Percentiles rank a stretch among this genome's conserved stretches.
Evolutionary conservation across 1,140 invertebrate genomes (phyloP).

Genomic region (Eueides isabella): DNA sequence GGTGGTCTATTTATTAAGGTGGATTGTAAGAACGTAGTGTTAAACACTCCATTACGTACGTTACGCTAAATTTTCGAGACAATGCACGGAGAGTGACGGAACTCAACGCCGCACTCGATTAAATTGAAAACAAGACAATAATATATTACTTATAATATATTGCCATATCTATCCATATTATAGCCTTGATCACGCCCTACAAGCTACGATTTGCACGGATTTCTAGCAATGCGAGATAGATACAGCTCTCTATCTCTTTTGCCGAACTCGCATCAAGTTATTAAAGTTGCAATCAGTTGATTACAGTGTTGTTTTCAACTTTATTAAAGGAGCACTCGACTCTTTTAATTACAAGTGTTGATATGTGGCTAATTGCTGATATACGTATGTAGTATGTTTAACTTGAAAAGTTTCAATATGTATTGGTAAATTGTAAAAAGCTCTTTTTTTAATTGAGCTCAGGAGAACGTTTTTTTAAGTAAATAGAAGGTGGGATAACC

Average conservation of each 20-base stretch:
- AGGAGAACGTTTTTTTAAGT: neutral
- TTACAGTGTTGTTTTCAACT: slow-evolving; percentile 69
- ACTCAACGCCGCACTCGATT: too few relatives aligned
- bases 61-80: too few relatives aligned
- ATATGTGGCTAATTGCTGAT: slow-evolving; percentile 29
- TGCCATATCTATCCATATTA: slow-evolving; percentile 40
- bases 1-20: too few relatives aligned
- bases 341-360: slow-evolving; percentile 59
- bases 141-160: neutral
- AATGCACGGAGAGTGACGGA: too few relatives aligned
- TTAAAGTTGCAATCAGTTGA: slow-evolving; percentile 77
- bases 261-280: slow-evolving; percentile 60
- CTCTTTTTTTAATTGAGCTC: neutral
- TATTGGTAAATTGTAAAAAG: neutral
- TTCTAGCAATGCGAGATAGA: slow-evolving; percentile 37
- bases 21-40: too few relatives aligned
- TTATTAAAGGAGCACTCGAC: slow-evolving; percentile 66
- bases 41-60: too few relatives aligned
- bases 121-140: too few relatives aligned
- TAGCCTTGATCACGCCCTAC: slow-evolving; percentile 48
- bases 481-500: too few relatives aligned
- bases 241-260: slow-evolving; percentile 49
- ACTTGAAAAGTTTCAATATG: neutral
- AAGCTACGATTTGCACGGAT: slow-evolving; percentile 40
- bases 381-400: neutral